Conservation (phyloP, 2,888 invertebrate species). For the Diplolepis rosae region DNA sequence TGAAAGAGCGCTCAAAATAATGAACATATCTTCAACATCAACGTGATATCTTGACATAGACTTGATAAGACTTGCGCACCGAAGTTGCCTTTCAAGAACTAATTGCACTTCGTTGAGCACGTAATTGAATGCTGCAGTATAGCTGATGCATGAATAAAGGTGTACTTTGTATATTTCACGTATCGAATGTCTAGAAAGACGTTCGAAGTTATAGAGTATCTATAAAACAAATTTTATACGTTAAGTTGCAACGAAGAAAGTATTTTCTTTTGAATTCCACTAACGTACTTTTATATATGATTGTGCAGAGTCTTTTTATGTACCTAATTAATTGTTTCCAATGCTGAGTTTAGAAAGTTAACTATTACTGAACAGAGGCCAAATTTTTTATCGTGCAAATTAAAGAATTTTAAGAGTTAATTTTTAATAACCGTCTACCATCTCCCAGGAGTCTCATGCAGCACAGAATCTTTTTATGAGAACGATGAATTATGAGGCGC, state of each 20-base stretch:
- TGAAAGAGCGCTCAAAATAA: not conserved
- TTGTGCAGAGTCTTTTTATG: no score
- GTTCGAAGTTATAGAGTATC: not conserved
- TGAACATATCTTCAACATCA: constrained; percentile 1
- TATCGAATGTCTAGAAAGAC: not conserved
- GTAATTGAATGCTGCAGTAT: constrained; percentile 4
- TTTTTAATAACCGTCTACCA: constrained; percentile 41
- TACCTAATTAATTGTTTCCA: not conserved
- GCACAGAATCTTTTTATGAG: constrained; percentile 43
- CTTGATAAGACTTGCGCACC: constrained; percentile 20
- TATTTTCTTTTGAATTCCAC: not conserved
- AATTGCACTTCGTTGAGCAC: constrained; percentile 6
- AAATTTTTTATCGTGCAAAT: constrained; percentile 26
- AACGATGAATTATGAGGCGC: constrained; percentile 45
- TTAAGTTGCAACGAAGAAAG: not conserved
- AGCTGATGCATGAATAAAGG: not conserved
- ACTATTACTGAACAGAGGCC: not conserved
- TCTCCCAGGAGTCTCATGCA: constrained; percentile 39
- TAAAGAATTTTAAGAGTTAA: constrained; percentile 40
- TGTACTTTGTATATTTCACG: not conserved
- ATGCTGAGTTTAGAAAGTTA: not conserved
- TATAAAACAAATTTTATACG: not conserved
- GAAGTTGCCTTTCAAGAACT: constrained; percentile 18
- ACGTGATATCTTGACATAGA: constrained; percentile 19
- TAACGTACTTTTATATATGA: not conserved